Evolutionary conservation across 2,888 invertebrate genomes (phyloP).

Genomic region (Biston betularia): DNA sequence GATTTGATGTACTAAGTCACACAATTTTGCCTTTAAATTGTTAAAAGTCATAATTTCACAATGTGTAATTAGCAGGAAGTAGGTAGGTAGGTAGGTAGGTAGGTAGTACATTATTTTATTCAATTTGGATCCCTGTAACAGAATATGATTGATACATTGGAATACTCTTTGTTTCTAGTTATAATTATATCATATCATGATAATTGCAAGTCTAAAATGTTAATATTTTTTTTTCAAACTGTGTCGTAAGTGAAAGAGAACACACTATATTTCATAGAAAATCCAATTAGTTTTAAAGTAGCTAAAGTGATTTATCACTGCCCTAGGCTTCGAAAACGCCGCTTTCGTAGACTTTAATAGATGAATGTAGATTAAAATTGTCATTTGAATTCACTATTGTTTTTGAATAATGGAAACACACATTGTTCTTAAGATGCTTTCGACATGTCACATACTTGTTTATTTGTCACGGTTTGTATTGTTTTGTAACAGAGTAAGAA

Average conservation of each 20-base stretch:
- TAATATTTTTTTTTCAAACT: neutral
- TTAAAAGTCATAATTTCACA: too few species aligned
- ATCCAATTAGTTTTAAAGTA: conserved; percentile 29
- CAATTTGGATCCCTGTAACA: too few species aligned
- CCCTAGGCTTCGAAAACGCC: conserved; percentile 31
- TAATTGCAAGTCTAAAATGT: too few species aligned
- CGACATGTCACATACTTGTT: conserved; percentile 36
- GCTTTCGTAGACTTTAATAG: conserved; percentile 31
- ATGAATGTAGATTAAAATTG: conserved; percentile 66
- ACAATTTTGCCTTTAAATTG: too few species aligned
- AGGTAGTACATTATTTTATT: too few species aligned
- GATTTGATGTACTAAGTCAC: too few species aligned
- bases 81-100: too few species aligned
- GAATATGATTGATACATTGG: too few species aligned
- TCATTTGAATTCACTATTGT: conserved; percentile 71
- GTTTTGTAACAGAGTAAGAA: conserved; percentile 7
- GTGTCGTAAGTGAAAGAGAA: neutral
- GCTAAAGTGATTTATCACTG: conserved; percentile 32
- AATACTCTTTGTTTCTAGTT: too few species aligned
- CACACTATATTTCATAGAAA: conserved; percentile 21
- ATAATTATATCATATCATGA: too few species aligned
- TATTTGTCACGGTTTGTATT: conserved; percentile 26
- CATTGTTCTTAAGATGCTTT: conserved; percentile 36
- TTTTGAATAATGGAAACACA: conserved; percentile 59
- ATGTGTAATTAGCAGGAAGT: too few species aligned